Conservation (phyloP, 2,888 invertebrate genomes). For the Aporophyla lueneburgensis region DNA sequence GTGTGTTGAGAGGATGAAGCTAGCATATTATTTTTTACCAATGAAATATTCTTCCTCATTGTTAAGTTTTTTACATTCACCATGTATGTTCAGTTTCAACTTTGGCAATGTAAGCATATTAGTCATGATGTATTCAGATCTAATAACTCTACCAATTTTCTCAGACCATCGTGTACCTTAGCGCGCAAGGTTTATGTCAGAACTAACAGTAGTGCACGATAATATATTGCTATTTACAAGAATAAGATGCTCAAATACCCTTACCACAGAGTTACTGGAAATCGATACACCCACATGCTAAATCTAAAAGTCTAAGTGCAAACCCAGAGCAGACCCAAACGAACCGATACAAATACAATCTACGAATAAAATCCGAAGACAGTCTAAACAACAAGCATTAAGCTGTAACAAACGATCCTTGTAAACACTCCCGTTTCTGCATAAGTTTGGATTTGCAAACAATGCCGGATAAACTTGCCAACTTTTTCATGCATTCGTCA, state of each 20-base stretch:
- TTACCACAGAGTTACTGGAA: slow-evolving; percentile 33
- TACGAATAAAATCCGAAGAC: slow-evolving; percentile 76
- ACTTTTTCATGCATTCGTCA: slow-evolving; percentile 55
- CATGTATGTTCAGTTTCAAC: not conserved
- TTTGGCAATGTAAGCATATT: not conserved
- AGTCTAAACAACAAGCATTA: slow-evolving; percentile 84
- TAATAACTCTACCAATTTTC: not conserved
- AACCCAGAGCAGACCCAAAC: slow-evolving; percentile 47
- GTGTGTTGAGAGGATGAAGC: not conserved
- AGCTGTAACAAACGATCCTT: slow-evolving; percentile 85
- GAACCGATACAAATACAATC: slow-evolving; percentile 55
- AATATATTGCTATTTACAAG: not conserved
- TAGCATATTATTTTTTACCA: not conserved
- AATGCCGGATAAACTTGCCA: slow-evolving; percentile 79
- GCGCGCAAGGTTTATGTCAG: not conserved
- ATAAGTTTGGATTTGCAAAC: slow-evolving; percentile 87
- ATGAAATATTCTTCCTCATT: not conserved
- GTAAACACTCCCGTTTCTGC: slow-evolving; percentile 84
- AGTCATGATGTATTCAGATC: not conserved
- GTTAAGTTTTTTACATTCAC: not conserved
- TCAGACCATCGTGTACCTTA: not conserved
- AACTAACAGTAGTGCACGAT: not conserved
- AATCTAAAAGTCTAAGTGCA: slow-evolving; percentile 41
- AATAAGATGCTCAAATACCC: slow-evolving; percentile 1
- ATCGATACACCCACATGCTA: slow-evolving; percentile 31